Base-by-base conservation (phyloP, 2,797 vertebrate genomes). In the Ciconia nigra region DNA sequence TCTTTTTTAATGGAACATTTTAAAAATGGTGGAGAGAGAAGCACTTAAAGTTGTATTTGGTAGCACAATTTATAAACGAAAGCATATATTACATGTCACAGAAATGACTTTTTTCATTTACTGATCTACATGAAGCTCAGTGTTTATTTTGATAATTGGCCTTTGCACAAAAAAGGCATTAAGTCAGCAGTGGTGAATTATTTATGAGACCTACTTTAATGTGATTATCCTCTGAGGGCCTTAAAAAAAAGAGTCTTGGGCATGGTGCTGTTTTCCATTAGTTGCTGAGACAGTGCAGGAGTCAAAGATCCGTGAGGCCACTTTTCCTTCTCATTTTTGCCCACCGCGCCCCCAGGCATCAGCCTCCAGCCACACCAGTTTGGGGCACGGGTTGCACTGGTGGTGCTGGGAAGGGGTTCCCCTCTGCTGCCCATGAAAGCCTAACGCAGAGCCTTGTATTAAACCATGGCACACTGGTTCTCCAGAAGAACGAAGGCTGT, bases 121-220 rank as follows among this genome's bases (percentile, higher is more conserved):
- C 87, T 55, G 19, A 20, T 86, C 37, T 89, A 49, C 95, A 67
- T n/a, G 71, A 65, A 71, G 39, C 67, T 91, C 90, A 87, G 65
- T 87, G 74, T 76, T 95, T 89, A 83, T 87, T 92, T 89, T 92
- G 44, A 41, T 83, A 89, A 87, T 74, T 92, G 82, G 51, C 20
- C 87, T 94, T 87, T 91, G 72, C 51, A 92, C 52, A 88, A 65
- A 58, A 69, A 70, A 76, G 58, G 33, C 39, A 93, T 67, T 83
- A 88, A 92, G 83, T 83, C 82, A 52, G 87, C 41, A 28, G 13
- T 17, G 22, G 54, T 87, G 85, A 95, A 95, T 93, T 87, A 96
- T 96, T 93, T 39, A 86, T 67, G 57, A 81, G 59, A 81, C 52
- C 51, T 87, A 78, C 71, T 52, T 82, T 55, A 70, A 63, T 31